Evolutionary conservation across 2,797 vertebrate genomes (phyloP), one percentile per base, ranked within the genome.

Genomic region (Acanthopagrus latus): DNA sequence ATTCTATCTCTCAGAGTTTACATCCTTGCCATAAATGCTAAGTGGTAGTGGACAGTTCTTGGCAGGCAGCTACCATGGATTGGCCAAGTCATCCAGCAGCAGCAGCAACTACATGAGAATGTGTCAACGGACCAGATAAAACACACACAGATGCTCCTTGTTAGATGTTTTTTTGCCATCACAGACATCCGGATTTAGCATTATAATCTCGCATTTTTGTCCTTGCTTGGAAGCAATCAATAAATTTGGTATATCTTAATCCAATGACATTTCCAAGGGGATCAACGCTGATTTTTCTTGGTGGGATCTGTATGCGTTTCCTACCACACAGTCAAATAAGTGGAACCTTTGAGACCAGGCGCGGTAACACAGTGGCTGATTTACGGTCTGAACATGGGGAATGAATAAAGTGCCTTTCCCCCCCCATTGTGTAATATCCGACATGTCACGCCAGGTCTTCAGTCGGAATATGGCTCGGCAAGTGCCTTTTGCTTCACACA

Each of bases 381-480:
- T 84, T 77, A 76, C 60, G 67, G 55, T 64, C 50, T 55, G 58
- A 83, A 85, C 46, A 70, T 23, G 16, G 48, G 78, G 64, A 78
- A 80, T 64, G 71, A 89, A 80, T 82, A 74, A 83, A 85, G 71
- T 64, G 60, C 62, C 81, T 84, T 85, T 66, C 72, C 33, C 33
- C 33, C 33, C 78, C 64, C 25, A 67, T 74, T 87, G 83, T 84
- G 78, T 72, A 82, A 79, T 86, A 85, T 81, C 74, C 44, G 56
- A 73, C 64, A 58, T 50, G 71, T 85, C 41, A 33, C 50, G 79
- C 83, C 89, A 91, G 84, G 90, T 88, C 86, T 69, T 83, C 69
- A 82, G 67, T 71, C 55, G 52, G 83, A 82, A 71, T 71, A 85
- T 58, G 80, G 74, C 74, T 89, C 38, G 2, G 73, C 51, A 43